Evolutionary conservation across 2,888 invertebrate species (phyloP), one percentile per base, ranked within the genome.

Genomic region (Pachydiplax longipennis): DNA sequence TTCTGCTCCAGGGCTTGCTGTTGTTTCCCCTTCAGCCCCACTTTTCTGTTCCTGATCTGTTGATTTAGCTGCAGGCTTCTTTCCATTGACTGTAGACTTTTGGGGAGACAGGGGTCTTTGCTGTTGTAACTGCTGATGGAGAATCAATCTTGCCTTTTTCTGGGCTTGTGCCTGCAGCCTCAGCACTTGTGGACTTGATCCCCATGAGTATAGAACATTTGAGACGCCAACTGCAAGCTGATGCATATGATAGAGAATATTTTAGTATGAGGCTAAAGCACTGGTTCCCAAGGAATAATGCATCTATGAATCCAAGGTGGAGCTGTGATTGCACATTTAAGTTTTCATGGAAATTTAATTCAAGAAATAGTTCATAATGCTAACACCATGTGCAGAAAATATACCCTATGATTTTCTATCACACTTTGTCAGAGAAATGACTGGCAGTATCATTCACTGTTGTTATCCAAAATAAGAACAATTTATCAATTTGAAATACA

Each of bases 161-260:
- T 95, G 95, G 5, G 95, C 95, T 93, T 96, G 96, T 91, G 96
- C 96, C 91, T 96, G 96, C 40, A 96, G 93, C 87, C 97, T 95
- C 12, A 97, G 94, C 91, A 96, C 96, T 93, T 97, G 97, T 0
- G 97, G 97, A 93, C 97, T 97, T 81, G 96, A 95, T 3, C 97
- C 97, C 97, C 97, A 97, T 0, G 95, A 95, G 93, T 96, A 97
- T 90, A 97, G 94, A 92, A 95, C 95, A 93, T 97, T 96, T 91
- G 95, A 95, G 25, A 94, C 94, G 91, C 96, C 95, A 91, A 97
- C 95, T 65, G 96, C 97, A 93, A 97, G 94, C 97, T 97, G 92
- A 35, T 93, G 93, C 6, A 44, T 44, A 37, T 37, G 2, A 37
- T 44, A 8, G 44, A 44, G 6, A 92, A 92, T 91, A 91, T 90